phyloP scores from a whole-genome alignment of 2,113 vertebrate genomes.

The Clarias macrocephalus region DNA sequence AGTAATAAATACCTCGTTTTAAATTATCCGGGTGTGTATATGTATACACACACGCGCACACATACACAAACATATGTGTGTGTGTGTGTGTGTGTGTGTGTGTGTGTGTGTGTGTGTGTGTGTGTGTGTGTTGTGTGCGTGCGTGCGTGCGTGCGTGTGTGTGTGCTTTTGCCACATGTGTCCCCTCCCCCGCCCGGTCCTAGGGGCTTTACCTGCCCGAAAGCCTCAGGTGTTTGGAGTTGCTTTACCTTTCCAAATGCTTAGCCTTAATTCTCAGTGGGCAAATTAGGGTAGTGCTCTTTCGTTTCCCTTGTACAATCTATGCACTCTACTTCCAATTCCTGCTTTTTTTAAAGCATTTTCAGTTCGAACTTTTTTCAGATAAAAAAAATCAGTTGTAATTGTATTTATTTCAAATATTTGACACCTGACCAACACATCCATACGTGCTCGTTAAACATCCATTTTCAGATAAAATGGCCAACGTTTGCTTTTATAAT shows the following conservation, averaged over 20 bases:
- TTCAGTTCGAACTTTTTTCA: not conserved
- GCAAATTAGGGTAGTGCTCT: not conserved
- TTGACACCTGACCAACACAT: not conserved
- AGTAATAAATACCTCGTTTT: not conserved
- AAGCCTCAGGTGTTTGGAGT: conserved; percentile 21
- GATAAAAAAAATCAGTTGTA: not conserved
- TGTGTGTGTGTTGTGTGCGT: not conserved
- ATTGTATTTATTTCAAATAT: not conserved
- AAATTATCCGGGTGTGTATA: not conserved
- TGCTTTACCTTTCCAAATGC: not conserved
- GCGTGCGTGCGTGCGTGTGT: not conserved
- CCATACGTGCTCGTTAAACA: not conserved
- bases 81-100: not conserved
- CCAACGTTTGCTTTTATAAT: not conserved
- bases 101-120: not conserved
- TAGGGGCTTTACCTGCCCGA: conserved; percentile 11
- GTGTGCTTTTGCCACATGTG: not conserved
- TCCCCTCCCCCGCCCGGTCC: not conserved
- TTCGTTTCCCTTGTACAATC: no score
- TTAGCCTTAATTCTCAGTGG: not conserved
- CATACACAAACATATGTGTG: not conserved
- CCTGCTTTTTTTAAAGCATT: not conserved
- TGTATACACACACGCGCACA: not conserved
- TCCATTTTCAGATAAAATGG: not conserved
- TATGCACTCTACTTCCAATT: not conserved